phyloP scores from a whole-genome alignment of 2,113 vertebrate species.

The Mionectes macconnelli region DNA sequence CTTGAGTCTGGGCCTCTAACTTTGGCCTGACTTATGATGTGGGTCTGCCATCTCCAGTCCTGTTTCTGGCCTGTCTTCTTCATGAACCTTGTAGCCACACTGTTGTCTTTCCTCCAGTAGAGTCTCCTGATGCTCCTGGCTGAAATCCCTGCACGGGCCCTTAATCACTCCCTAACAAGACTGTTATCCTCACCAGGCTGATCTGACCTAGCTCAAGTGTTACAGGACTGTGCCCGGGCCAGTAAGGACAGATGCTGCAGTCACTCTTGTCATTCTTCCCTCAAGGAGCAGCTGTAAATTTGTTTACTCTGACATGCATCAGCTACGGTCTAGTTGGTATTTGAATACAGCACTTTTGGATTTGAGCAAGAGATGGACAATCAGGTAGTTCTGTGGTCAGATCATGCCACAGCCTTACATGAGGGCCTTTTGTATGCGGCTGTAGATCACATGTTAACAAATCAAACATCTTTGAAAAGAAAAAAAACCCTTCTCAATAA shows the following conservation, averaged over 20 bases:
- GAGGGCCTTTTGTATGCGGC: not conserved
- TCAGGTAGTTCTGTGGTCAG: not conserved
- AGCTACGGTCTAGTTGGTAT: not conserved
- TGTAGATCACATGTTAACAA: not conserved
- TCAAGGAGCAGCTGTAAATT: not conserved
- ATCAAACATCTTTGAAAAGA: not conserved
- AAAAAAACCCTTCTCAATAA: not conserved
- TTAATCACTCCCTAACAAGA: not conserved
- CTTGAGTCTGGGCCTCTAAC: not conserved
- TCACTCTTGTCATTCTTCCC: not conserved
- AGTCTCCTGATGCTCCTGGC: not conserved
- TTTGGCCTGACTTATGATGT: not conserved
- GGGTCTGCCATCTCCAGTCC: not conserved
- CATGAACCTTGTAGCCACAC: not conserved
- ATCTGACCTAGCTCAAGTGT: not conserved
- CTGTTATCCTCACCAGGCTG: not conserved
- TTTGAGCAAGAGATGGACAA: not conserved
- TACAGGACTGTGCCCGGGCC: not conserved
- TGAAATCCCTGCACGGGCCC: not conserved
- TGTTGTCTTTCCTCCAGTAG: not conserved
- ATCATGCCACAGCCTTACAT: not conserved
- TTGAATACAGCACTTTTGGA: not conserved
- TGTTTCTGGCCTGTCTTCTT: not conserved
- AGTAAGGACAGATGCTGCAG: not conserved
- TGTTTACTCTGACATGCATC: not conserved